Conservation (phyloP, 2,113 vertebrate genomes). For the Tragelaphus strepsiceros region DNA sequence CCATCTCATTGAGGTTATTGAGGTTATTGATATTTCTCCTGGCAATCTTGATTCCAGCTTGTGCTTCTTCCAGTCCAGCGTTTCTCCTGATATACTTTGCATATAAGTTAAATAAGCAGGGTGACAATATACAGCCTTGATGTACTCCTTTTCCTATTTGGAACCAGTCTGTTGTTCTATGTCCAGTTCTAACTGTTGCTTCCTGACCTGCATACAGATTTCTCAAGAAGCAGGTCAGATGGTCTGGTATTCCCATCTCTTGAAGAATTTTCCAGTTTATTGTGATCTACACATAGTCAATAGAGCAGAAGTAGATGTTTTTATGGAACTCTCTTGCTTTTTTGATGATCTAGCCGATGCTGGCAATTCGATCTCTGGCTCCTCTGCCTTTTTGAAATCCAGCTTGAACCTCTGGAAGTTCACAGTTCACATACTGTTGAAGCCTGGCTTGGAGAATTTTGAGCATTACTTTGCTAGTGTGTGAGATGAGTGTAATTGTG, state of each 20-base stretch:
- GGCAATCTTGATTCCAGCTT: background rate
- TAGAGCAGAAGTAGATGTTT: background rate
- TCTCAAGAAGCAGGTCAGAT: background rate
- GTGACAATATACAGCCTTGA: background rate
- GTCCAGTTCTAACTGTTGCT: background rate
- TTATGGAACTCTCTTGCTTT: background rate
- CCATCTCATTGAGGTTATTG: background rate
- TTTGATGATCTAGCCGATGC: background rate
- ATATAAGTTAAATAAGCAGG: background rate
- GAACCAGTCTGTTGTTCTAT: background rate
- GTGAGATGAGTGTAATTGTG: background rate
- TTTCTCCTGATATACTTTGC: background rate
- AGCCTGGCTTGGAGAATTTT: background rate
- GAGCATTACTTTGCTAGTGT: background rate
- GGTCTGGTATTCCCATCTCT: background rate
- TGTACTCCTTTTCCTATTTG: fast-evolving
- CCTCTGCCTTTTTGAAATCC: background rate
- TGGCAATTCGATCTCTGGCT: background rate
- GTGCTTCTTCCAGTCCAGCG: background rate
- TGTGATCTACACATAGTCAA: background rate
- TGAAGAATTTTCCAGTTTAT: background rate
- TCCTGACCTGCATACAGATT: background rate
- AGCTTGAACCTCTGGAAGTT: background rate
- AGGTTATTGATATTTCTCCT: background rate
- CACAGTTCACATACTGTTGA: fast-evolving